These are phyloP conservation scores for Scopus umbretta DNA, from an alignment of 2,113 vertebrate species.

Conservation along the genomic window DNA sequence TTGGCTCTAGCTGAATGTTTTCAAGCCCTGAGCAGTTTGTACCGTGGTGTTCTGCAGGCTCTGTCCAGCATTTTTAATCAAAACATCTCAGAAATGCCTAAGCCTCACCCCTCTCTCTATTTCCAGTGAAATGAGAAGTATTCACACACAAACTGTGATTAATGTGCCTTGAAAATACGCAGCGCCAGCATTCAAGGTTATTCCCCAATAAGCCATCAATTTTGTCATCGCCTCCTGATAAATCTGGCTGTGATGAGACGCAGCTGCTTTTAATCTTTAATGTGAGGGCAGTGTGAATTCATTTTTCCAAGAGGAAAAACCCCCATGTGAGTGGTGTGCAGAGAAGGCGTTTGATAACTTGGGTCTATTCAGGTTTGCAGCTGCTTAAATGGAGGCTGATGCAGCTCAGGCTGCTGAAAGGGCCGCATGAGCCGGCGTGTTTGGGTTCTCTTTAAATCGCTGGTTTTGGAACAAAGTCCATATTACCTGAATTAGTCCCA, in stretches of 20 bases:
- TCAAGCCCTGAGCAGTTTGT: neutral
- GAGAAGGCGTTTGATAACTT: neutral
- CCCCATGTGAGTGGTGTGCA: neutral
- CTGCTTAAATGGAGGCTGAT: neutral
- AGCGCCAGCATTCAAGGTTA: neutral
- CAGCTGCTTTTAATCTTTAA: slow-evolving; percentile 16
- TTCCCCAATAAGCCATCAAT: neutral
- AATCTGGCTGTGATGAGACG: neutral
- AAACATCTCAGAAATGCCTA: neutral
- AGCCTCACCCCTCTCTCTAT: neutral
- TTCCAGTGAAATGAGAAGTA: neutral
- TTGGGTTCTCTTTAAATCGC: neutral
- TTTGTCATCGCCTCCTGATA: neutral
- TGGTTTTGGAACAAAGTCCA: neutral
- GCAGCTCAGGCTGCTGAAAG: neutral
- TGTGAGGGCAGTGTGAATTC: neutral
- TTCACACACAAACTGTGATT: neutral
- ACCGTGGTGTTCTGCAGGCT: rapidly evolving
- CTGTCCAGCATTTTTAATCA: neutral
- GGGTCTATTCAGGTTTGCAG: neutral
- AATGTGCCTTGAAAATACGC: neutral
- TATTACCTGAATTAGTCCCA: neutral
- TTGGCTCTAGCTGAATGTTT: neutral
- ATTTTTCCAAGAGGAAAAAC: neutral
- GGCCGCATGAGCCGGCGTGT: rapidly evolving